Conservation (phyloP, 2,797 vertebrate species). For the Martes flavigula region DNA sequence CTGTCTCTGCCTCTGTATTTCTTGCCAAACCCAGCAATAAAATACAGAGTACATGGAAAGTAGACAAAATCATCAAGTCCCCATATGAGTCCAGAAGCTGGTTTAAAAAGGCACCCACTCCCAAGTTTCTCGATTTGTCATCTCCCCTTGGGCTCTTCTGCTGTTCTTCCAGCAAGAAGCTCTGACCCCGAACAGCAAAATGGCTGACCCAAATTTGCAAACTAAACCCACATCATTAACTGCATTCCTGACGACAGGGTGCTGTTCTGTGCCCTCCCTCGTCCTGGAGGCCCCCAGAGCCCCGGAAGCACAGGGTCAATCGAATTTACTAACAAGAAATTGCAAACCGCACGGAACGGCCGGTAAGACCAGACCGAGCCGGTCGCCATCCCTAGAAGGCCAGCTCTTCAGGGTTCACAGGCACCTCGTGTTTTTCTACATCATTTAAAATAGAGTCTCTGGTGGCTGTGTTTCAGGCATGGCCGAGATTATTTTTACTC, state of each 20-base stretch:
- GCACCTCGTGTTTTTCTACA: conserved; percentile 30
- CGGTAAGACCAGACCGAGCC: not conserved
- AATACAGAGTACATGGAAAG: not conserved
- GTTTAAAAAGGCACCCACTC: not conserved
- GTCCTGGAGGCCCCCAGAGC: not conserved
- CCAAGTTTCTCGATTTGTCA: not conserved
- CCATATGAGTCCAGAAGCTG: not conserved
- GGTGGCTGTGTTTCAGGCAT: conserved; percentile 46
- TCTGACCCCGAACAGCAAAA: not conserved
- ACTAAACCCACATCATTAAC: not conserved
- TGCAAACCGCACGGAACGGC: not conserved
- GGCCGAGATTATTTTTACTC: conserved; percentile 69
- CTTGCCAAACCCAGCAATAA: not conserved
- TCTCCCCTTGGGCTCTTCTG: not conserved
- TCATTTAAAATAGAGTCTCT: conserved; percentile 65
- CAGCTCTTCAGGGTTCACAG: not conserved
- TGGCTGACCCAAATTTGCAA: conserved; percentile 40
- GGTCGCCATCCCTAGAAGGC: conserved; percentile 45
- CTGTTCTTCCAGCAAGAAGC: not conserved
- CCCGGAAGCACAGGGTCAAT: not conserved
- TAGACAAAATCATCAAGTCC: not conserved
- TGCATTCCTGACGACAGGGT: not conserved
- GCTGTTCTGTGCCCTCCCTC: not conserved
- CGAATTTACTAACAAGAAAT: not conserved
- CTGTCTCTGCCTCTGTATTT: not conserved